A percentile compares a stretch with the other conserved stretches of the same genome.
Conservation (phyloP, 2,113 vertebrate genomes). For the Labrus mixtus region DNA sequence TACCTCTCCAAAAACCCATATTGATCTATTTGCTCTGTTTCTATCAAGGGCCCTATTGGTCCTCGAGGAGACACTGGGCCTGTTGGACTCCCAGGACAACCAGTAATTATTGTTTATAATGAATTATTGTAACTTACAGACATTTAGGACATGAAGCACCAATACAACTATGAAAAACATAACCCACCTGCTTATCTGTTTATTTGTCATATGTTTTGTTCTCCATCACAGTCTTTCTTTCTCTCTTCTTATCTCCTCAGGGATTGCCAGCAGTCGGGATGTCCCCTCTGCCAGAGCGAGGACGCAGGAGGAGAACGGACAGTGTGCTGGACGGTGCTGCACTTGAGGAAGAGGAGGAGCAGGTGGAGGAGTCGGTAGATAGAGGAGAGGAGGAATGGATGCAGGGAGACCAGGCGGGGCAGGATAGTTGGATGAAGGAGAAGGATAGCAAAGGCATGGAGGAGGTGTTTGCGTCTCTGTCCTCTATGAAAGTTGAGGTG, state of each 20-base stretch:
- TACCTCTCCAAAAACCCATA: background rate
- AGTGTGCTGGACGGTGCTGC: constrained; percentile 85
- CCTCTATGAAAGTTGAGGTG: constrained; percentile 94
- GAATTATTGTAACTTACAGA: background rate
- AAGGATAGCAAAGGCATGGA: constrained; percentile 92
- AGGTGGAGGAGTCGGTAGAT: constrained; percentile 61
- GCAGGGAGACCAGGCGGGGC: constrained; percentile 70
- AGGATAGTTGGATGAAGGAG: constrained; percentile 71
- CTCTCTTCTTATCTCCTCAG: constrained; percentile 53
- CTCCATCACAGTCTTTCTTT: background rate
- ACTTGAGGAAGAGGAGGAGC: constrained; percentile 76
- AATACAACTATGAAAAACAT: background rate
- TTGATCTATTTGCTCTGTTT: background rate
- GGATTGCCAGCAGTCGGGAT: constrained; percentile 61
- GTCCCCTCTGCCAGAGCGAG: constrained; percentile 76
- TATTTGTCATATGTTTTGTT: too few species aligned
- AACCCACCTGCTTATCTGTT: background rate
- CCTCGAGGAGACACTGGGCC: constrained; percentile 92
- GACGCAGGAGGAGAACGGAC: constrained; percentile 85
- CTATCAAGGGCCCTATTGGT: constrained; percentile 90
- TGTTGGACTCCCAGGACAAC: constrained; percentile 90
- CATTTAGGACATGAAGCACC: background rate
- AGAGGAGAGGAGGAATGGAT: constrained; percentile 72
- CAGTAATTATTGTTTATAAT: constrained; percentile 85
- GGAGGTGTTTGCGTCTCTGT: constrained; percentile 94